These are phyloP conservation scores for Cotesia vestalis DNA, from an alignment of 1,140 invertebrate species.

Conservation along the genomic window DNA sequence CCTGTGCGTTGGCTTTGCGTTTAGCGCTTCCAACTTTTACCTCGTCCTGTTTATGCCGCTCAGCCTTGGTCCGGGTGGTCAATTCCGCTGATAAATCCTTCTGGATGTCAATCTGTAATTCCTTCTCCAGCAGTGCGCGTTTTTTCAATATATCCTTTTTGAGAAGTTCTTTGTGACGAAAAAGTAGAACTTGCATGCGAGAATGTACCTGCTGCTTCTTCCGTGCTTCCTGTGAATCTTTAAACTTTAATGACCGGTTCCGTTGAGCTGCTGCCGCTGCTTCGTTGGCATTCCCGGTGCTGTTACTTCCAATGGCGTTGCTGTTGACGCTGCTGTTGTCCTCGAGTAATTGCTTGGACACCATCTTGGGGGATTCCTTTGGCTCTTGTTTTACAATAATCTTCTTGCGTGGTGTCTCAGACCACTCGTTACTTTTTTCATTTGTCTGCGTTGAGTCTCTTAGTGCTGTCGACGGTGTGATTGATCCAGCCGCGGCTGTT, in stretches of 20 bases:
- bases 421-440: constrained; percentile 69
- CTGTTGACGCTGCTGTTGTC: not conserved
- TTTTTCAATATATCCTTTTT: constrained; percentile 95
- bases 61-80: constrained; percentile 73
- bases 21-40: constrained; percentile 70
- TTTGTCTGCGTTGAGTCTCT: constrained; percentile 48
- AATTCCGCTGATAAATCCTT: constrained; percentile 77
- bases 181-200: constrained; percentile 74
- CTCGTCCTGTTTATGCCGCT: constrained; percentile 77
- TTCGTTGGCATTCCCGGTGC: not conserved
- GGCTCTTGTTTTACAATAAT: constrained; percentile 54
- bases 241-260: constrained; percentile 58
- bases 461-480: not conserved
- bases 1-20: constrained; percentile 67
- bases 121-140: constrained; percentile 87
- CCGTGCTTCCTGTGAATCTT: constrained; percentile 64
- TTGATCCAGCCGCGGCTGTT: not conserved
- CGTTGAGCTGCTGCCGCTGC: constrained; percentile 45
- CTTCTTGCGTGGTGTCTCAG: constrained; percentile 66
- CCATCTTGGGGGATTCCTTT: constrained; percentile 28
- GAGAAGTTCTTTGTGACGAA: constrained; percentile 88
- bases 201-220: constrained; percentile 68
- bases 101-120: constrained; percentile 89
- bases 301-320: not conserved
- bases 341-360: constrained; percentile 7